Percentiles rank a stretch among this genome's conserved stretches.
These are phyloP conservation scores for Keiferia lycopersicella DNA, from an alignment of 2,888 invertebrate species.

Conservation along the genomic window DNA sequence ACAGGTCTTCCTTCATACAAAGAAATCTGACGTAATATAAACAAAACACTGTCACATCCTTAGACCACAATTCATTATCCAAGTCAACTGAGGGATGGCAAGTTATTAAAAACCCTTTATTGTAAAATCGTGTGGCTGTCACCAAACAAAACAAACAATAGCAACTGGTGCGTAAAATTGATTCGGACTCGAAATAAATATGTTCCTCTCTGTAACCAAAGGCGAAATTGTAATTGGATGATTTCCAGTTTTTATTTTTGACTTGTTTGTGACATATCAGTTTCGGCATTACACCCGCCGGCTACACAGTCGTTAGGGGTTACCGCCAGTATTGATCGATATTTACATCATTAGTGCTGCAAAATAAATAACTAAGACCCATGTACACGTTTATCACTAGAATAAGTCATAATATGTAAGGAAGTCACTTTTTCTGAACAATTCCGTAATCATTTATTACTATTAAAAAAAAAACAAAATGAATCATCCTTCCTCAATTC, in stretches of 20 bases:
- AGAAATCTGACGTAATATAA: too few species aligned
- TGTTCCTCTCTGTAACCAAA: slow-evolving; percentile 41
- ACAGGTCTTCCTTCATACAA: too few species aligned
- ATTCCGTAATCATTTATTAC: slow-evolving; percentile 38
- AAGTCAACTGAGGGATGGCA: slow-evolving; percentile 27
- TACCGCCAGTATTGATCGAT: background rate
- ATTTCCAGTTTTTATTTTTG: slow-evolving; percentile 37
- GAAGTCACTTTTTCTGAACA: background rate
- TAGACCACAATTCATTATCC: background rate
- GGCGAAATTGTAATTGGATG: slow-evolving; percentile 40
- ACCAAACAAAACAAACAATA: slow-evolving; percentile 30
- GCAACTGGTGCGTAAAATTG: slow-evolving; percentile 36
- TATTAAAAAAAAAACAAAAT: slow-evolving; percentile 50
- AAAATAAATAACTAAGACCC: too few species aligned
- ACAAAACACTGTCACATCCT: background rate
- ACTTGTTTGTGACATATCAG: slow-evolving; percentile 34
- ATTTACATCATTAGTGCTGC: slow-evolving; percentile 3
- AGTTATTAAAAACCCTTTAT: slow-evolving; percentile 33
- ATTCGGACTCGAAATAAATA: slow-evolving; percentile 34
- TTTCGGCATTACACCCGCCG: slow-evolving; percentile 28
- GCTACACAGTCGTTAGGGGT: slow-evolving; percentile 31
- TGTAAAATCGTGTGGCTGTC: slow-evolving; percentile 15
- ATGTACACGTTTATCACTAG: background rate
- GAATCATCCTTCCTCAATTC: slow-evolving; percentile 59
- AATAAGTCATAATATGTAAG: background rate